These are phyloP conservation scores for Zygothrica quintamaculata DNA, from an alignment of 2,888 invertebrate genomes.

Conservation along the genomic window DNA sequence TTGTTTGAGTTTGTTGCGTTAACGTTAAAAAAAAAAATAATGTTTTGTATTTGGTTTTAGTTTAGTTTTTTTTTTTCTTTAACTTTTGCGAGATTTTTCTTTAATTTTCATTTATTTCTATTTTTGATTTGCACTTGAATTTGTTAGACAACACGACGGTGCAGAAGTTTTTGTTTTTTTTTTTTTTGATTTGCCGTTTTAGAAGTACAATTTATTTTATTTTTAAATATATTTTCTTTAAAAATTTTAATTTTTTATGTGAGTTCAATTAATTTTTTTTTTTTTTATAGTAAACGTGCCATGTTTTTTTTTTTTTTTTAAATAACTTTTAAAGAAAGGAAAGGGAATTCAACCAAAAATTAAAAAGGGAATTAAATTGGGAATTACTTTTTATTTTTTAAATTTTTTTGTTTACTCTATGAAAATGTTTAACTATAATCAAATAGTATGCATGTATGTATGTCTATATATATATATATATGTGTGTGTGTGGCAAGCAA, in stretches of 20 bases:
- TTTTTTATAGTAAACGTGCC: constrained; percentile 57
- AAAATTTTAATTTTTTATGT: too few relatives aligned
- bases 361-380: neutral
- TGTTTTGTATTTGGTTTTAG: constrained; percentile 13
- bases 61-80: constrained; percentile 25
- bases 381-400: neutral
- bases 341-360: neutral
- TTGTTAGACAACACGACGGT: constrained; percentile 34
- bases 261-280: constrained; percentile 37
- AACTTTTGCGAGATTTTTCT: constrained; percentile 39
- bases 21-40: constrained; percentile 37
- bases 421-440: too few relatives aligned
- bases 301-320: constrained; percentile 57
- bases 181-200: constrained; percentile 7
- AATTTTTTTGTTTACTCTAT: neutral
- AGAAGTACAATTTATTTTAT: constrained; percentile 18
- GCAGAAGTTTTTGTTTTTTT: constrained; percentile 2
- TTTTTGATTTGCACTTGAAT: constrained; percentile 10
- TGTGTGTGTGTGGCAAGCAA: constrained; percentile 51
- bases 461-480: neutral
- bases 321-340: neutral
- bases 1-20: constrained; percentile 36
- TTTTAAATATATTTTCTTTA: constrained; percentile 21
- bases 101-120: constrained; percentile 30
- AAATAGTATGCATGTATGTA: too few relatives aligned